A percentile compares a stretch with the other conserved stretches of the same genome.
phyloP scores from a whole-genome alignment of 2,797 vertebrate species.

The Macroramphosus scolopax region DNA sequence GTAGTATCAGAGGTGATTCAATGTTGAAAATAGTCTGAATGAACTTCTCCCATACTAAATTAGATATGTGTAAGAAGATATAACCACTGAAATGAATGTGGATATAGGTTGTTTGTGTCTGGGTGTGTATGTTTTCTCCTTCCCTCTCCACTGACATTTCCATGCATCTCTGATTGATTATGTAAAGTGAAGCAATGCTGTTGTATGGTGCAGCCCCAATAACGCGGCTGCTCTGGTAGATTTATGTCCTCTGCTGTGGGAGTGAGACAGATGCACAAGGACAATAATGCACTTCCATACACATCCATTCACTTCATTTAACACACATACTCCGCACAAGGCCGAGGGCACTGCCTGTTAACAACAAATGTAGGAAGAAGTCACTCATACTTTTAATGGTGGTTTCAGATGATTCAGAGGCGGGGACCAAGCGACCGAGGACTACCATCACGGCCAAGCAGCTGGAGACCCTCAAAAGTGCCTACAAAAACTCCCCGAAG shows the following conservation, averaged over 20 bases:
- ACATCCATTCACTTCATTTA: slow-evolving; percentile 51
- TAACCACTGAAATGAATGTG: slow-evolving; percentile 38
- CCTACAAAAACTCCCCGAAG: slow-evolving; percentile 97
- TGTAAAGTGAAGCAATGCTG: slow-evolving; percentile 80
- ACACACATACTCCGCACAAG: slow-evolving; percentile 17
- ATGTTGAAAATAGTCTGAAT: too few species aligned
- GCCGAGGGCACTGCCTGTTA: slow-evolving; percentile 24
- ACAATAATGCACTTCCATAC: slow-evolving; percentile 62
- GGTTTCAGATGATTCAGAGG: slow-evolving; percentile 91
- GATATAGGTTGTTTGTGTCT: slow-evolving; percentile 60
- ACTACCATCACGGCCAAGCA: slow-evolving; percentile 98
- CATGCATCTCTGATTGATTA: slow-evolving; percentile 80
- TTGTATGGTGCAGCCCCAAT: slow-evolving; percentile 72
- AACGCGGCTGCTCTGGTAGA: slow-evolving; percentile 70
- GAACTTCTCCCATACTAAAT: too few species aligned
- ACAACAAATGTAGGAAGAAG: slow-evolving; percentile 22
- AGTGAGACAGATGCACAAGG: slow-evolving; percentile 68
- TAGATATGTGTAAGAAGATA: too few species aligned
- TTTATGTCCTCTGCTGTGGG: slow-evolving; percentile 73
- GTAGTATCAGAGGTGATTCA: too few species aligned
- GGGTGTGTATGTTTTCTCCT: slow-evolving; percentile 41
- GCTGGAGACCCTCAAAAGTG: slow-evolving; percentile 95
- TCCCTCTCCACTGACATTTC: slow-evolving; percentile 73
- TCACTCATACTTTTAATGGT: slow-evolving; percentile 37
- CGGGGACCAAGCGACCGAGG: slow-evolving; percentile 92